Conservation (phyloP, 2,797 vertebrate species). For the Cryptoprocta ferox region DNA sequence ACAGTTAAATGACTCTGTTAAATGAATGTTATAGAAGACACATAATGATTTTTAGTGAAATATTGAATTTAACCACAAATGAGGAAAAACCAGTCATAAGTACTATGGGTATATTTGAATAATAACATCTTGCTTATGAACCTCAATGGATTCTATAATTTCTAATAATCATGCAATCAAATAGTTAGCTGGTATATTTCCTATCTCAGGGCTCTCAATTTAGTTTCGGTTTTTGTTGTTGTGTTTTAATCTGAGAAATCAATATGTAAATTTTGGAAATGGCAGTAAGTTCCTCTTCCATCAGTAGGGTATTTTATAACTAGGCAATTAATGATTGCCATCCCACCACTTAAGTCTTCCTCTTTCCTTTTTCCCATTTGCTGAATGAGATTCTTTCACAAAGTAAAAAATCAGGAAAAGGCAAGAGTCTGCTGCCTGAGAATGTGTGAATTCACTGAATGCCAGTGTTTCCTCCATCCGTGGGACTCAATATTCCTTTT, state of each 20-base stretch:
- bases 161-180: slow-evolving; percentile 70
- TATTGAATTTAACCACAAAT: slow-evolving; percentile 83
- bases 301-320: not conserved
- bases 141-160: slow-evolving; percentile 69
- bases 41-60: slow-evolving; percentile 81
- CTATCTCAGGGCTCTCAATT: not conserved
- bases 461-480: slow-evolving; percentile 43
- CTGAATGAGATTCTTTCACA: slow-evolving; percentile 56
- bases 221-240: slow-evolving; percentile 17
- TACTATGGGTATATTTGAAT: slow-evolving; percentile 69
- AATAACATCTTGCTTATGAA: slow-evolving; percentile 76
- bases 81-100: slow-evolving; percentile 77
- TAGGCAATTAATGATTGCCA: not conserved
- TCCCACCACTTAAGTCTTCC: not conserved
- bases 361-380: not conserved
- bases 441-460: slow-evolving; percentile 5
- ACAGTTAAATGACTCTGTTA: slow-evolving; percentile 83
- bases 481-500: slow-evolving; percentile 55
- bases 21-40: slow-evolving; percentile 83
- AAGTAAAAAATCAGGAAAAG: not conserved
- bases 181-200: slow-evolving; percentile 40
- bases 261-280: not conserved
- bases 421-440: not conserved
- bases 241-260: slow-evolving; percentile 39
- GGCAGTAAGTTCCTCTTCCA: not conserved